phyloP scores from a whole-genome alignment of 2,113 vertebrate genomes.

The Anarhynchus alexandrinus region DNA sequence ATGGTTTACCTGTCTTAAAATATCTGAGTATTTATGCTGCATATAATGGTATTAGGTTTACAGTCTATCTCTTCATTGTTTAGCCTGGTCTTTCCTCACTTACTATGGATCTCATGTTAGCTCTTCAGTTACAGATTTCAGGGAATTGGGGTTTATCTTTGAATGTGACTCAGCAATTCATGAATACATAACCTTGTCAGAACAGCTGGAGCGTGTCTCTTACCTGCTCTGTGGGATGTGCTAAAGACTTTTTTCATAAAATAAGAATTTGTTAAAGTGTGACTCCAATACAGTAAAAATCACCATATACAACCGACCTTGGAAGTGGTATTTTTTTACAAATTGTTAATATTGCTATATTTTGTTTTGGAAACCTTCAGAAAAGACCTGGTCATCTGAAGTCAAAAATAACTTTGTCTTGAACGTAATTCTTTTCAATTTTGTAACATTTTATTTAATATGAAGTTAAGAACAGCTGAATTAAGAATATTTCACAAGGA shows the following conservation, averaged over 20 bases:
- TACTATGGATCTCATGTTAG: conserved; percentile 1
- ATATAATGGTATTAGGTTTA: not conserved
- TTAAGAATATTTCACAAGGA: not conserved
- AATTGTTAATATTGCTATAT: not conserved
- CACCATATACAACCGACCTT: not conserved
- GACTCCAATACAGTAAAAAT: not conserved
- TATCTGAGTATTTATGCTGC: not conserved
- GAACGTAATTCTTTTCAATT: not conserved
- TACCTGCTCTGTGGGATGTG: not conserved
- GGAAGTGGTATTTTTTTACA: not conserved
- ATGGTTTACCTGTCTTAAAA: not conserved
- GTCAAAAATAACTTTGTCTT: not conserved
- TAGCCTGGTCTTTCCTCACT: not conserved
- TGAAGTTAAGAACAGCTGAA: not conserved
- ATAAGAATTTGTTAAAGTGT: not conserved
- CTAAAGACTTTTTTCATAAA: not conserved
- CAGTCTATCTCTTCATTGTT: not conserved
- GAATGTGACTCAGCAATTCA: conserved; percentile 44
- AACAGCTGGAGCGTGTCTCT: not conserved
- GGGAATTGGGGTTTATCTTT: conserved; percentile 20
- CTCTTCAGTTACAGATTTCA: conserved; percentile 43
- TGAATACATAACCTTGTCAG: conserved; percentile 46
- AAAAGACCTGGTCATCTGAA: not conserved
- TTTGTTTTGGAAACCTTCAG: not conserved
- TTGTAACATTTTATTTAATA: not conserved